Base-by-base conservation (phyloP, 2,888 invertebrate genomes). In the Panopea generosa region DNA sequence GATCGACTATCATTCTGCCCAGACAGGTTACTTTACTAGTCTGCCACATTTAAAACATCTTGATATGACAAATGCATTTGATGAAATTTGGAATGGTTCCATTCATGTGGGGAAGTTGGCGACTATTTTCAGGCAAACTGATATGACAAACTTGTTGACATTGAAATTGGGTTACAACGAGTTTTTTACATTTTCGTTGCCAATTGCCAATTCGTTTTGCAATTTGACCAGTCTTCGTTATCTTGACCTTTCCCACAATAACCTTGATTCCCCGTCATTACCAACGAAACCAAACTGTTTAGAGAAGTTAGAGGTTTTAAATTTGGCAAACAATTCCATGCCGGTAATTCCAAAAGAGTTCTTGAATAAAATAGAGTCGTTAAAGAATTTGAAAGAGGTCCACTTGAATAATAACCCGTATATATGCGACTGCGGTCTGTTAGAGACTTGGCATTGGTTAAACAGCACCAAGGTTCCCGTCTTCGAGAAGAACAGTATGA, bases 371-470 rank as follows among this genome's bases (percentile, higher is more conserved):
- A 24, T 80, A 14, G 60, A 60, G 40, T 52, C 56, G 6, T 27
- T 82, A n/a, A 61, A 47, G 7, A 61, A 66, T 26, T 22, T 82
- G n/a, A 53, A 63, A 26, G 26, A 67, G 0, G 60, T 86, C 0
- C 52, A 78, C 27, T 60, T 86, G 3, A 53, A 73, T 24, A 43
- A 78, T 14, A 86, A 87, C 27, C 69, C 67, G 38, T 87, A 72
- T 65, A 43, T 55, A 1, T 87, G 87, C 74, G 85, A 85, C 50
- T 87, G 87, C 65, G 59, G 72, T 1, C 55, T 87, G 9, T 40
- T 68, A 16, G 75, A 75, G 9, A 82, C 85, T 33, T 74, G 80
- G 63, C 59, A 75, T 27, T 87, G 86, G 86, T 26, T 87, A 9
- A 77, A 62, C 1, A 63, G 26, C 9, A 82, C 82, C 0, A 55